Evolutionary conservation across 1,140 invertebrate species (phyloP).

Genomic region (Episyrphus balteatus): DNA sequence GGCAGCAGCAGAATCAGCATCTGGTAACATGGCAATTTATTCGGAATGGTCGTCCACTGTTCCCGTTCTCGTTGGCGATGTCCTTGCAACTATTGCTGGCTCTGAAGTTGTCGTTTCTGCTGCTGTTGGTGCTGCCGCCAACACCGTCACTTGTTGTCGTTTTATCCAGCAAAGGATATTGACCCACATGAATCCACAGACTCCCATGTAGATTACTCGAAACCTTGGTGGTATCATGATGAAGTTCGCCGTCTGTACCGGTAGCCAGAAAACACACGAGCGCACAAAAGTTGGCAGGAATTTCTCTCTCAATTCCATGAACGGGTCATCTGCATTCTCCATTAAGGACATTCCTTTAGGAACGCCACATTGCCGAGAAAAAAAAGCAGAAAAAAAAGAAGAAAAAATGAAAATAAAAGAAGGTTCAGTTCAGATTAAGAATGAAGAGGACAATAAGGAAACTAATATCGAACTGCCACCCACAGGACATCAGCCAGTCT

Average conservation of each 20-base stretch:
- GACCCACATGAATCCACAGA: conserved; percentile 61
- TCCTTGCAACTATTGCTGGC: too few relatives aligned
- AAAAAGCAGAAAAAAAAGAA: not conserved
- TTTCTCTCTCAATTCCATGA: conserved; percentile 59
- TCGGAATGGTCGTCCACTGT: too few relatives aligned
- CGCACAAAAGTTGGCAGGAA: conserved; percentile 58
- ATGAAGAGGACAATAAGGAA: too few relatives aligned
- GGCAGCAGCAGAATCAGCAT: too few relatives aligned
- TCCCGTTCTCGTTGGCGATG: too few relatives aligned
- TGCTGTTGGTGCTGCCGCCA: too few relatives aligned
- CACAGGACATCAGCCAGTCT: too few relatives aligned
- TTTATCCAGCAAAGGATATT: conserved; percentile 69
- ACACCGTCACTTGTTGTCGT: conserved; percentile 36
- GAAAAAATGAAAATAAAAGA: not conserved
- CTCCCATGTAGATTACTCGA: conserved; percentile 59
- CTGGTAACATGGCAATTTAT: too few relatives aligned
- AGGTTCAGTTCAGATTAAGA: not conserved
- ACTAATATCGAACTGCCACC: too few relatives aligned
- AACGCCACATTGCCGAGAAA: conserved; percentile 3
- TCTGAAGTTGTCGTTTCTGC: too few relatives aligned
- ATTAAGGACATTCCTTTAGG: conserved; percentile 59
- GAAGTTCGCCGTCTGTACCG: conserved; percentile 65
- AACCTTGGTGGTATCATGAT: conserved; percentile 51
- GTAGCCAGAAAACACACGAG: conserved; percentile 68
- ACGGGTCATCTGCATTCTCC: conserved; percentile 52